phyloP scores from a whole-genome alignment of 2,113 vertebrate genomes.

The Sander lucioperca region DNA sequence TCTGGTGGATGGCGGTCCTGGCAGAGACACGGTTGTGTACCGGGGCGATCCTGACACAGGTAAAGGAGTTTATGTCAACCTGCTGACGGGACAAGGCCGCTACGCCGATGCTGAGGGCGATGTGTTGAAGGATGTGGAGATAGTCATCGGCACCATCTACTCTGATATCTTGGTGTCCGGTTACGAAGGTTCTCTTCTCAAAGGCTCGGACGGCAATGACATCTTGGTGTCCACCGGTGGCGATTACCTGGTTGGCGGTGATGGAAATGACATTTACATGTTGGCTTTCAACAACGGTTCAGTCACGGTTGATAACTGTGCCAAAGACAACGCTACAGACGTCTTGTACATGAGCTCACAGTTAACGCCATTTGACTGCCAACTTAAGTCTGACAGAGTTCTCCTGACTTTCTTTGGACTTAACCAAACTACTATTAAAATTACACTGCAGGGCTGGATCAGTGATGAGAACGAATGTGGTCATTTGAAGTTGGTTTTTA shows the following conservation, averaged over 20 bases:
- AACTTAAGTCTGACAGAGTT: not conserved
- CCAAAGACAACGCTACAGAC: slow-evolving; percentile 53
- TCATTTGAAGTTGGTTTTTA: slow-evolving; percentile 26
- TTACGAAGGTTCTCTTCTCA: slow-evolving; percentile 64
- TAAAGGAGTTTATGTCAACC: slow-evolving; percentile 69
- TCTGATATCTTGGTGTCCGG: slow-evolving; percentile 64
- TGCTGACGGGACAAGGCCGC: slow-evolving; percentile 60
- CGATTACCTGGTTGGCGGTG: slow-evolving; percentile 68
- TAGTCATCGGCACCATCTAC: slow-evolving; percentile 66
- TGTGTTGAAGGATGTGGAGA: slow-evolving; percentile 71
- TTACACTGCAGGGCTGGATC: slow-evolving; percentile 20
- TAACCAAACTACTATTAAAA: not conserved
- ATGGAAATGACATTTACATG: slow-evolving; percentile 68
- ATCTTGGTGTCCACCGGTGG: slow-evolving; percentile 61
- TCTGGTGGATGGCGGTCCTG: slow-evolving; percentile 63
- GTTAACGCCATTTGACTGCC: not conserved
- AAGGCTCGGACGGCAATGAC: slow-evolving; percentile 69
- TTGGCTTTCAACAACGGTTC: slow-evolving; percentile 32
- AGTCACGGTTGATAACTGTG: slow-evolving; percentile 70
- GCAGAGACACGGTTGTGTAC: slow-evolving; percentile 70
- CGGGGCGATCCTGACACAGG: slow-evolving; percentile 46
- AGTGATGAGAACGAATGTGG: slow-evolving; percentile 24
- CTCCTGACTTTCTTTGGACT: slow-evolving; percentile 16
- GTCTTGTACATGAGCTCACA: slow-evolving; percentile 48
- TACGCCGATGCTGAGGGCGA: slow-evolving; percentile 65